Base-by-base conservation (phyloP, 2,888 invertebrate genomes). In the Arctia plantaginis region DNA sequence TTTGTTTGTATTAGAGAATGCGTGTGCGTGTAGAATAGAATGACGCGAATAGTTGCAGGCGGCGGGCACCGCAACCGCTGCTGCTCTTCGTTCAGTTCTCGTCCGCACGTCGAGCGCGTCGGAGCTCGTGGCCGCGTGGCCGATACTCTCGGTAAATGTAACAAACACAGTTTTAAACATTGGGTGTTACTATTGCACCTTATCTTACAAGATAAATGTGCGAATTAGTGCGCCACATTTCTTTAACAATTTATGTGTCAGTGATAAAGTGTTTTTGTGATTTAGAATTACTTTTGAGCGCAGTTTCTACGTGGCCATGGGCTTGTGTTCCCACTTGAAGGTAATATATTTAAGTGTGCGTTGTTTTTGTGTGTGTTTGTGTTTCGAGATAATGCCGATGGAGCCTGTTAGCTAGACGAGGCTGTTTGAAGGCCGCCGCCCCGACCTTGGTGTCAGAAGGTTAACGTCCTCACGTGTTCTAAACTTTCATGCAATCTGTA, bases 391-490 rank as follows among this genome's bases (percentile, higher is more conserved):
- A 35, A 88, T 89, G 86, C 83, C 86, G 86, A 87, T 87, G 90
- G 89, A 92, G 91, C 86, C 90, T 89, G 89, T 89, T 87, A 90
- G 87, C 91, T 92, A 92, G 93, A 91, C 94, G 92, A 94, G 94
- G 92, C 94, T 93, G 92, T 93, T 91, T 93, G 95, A 95, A 95
- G 95, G 95, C 95, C 95, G 94, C 91, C 92, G 92, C 88, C 90
- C 90, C 93, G 95, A 95, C 95, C 95, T 95, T 95, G 93, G 89
- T 93, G 92, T 89, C 92, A 91, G 93, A 94, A 94, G 95, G 94
- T 95, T 93, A 93, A 93, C 90, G 95, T 92, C 93, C 95, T 92
- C 91, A 89, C 90, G 91, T 92, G 93, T 91, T 91, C 89, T 86
- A 88, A 91, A 89, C 89, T 91, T 90, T 90, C 87, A 83, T 92